A percentile compares a stretch with the other conserved stretches of the same genome.
phyloP scores from a whole-genome alignment of 2,888 invertebrate genomes.

The Stictocephala bisonia region DNA sequence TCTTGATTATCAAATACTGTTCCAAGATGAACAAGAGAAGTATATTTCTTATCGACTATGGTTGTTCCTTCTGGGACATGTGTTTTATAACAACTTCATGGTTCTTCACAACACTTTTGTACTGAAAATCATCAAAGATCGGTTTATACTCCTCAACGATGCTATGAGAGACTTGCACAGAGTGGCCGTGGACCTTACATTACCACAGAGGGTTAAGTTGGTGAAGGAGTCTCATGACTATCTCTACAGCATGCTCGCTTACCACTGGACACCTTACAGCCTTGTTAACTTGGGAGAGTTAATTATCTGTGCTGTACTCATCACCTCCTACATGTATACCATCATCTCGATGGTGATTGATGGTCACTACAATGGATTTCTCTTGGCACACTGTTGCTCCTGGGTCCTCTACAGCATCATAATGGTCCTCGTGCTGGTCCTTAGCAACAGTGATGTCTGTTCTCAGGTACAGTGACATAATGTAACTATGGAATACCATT shows the following conservation, averaged over 20 bases:
- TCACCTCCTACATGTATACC: constrained; percentile 60
- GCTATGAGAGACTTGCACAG: constrained; percentile 3
- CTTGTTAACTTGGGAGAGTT: constrained; percentile 16
- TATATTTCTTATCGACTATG: not conserved
- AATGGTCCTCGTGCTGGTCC: not conserved
- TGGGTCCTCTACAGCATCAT: constrained; percentile 34
- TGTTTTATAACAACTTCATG: not conserved
- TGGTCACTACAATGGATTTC: not conserved
- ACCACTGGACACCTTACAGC: not conserved
- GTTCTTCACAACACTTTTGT: not conserved
- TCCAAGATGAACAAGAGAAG: not conserved
- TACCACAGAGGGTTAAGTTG: constrained; percentile 4
- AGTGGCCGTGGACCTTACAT: not conserved
- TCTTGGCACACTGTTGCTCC: constrained; percentile 26
- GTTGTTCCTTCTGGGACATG: not conserved
- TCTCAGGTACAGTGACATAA: too few species aligned
- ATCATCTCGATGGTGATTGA: constrained; percentile 42
- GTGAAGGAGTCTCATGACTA: constrained; percentile 23
- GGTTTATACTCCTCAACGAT: not conserved
- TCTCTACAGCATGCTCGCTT: not conserved
- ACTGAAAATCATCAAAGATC: not conserved
- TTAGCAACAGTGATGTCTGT: constrained; percentile 7
- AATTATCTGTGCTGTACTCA: constrained; percentile 14
- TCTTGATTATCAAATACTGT: constrained; percentile 5
- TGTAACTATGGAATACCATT: too few species aligned